Conservation (phyloP, 2,113 vertebrate species). For the Hystrix cristata region DNA sequence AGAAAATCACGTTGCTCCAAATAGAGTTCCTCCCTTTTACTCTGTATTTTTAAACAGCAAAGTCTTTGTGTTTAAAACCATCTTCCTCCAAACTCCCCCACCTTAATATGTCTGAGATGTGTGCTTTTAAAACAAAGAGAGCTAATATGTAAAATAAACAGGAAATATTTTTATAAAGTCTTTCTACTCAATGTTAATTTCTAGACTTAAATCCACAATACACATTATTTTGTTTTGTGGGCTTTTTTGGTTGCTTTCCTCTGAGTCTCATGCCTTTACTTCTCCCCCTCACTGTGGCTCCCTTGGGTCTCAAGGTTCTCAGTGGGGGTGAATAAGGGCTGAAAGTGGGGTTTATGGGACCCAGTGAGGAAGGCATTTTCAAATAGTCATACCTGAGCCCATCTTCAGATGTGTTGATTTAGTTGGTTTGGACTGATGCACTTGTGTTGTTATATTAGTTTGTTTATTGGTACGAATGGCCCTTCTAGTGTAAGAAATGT, state of each 20-base stretch:
- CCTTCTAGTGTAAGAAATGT: constrained; percentile 90
- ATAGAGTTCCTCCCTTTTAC: constrained; percentile 50
- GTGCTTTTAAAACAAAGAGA: background rate
- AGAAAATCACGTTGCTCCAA: constrained; percentile 68
- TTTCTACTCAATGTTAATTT: constrained; percentile 55
- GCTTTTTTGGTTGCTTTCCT: background rate
- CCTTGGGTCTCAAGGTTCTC: background rate
- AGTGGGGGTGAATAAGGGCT: background rate
- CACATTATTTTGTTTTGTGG: background rate
- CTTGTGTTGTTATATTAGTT: background rate
- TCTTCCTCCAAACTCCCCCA: background rate
- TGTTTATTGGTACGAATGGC: constrained; percentile 83
- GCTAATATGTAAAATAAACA: constrained; percentile 37
- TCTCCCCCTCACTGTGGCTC: background rate
- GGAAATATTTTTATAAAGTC: constrained; percentile 40
- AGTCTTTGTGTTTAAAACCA: constrained; percentile 58
- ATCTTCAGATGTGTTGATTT: background rate
- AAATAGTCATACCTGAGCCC: background rate
- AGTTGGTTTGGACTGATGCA: background rate
- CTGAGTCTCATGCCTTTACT: background rate
- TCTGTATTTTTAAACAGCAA: constrained; percentile 45
- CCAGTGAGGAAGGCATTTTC: background rate
- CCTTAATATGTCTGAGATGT: constrained; percentile 50
- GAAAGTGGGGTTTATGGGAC: background rate
- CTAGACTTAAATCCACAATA: background rate